Base-by-base conservation (phyloP, 2,888 invertebrate species). In the Melitaea athalia region DNA sequence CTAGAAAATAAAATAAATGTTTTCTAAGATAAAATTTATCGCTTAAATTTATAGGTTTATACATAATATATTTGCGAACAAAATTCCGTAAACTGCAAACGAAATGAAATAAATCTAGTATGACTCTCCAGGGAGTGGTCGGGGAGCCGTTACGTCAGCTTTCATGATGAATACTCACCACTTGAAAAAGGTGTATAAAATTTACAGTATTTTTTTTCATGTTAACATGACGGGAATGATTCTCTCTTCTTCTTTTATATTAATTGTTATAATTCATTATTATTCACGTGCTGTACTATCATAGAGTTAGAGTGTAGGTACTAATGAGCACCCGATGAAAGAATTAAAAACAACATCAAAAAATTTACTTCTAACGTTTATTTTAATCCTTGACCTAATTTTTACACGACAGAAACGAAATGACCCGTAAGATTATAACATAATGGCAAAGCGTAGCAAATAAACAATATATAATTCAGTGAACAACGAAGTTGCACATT, bases 391-490 rank as follows among this genome's bases (percentile, higher is more conserved):
- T 83, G 80, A 81, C 81, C 79, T 71, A 80, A 55, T 71, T 77
- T 78, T 71, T 68, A 75, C 75, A 71, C 72, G 76, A 75, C 75
- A 68, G 65, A 72, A 14, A 61, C 64, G 77, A 80, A 81, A 81
- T 80, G 81, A 79, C 80, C 78, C 75, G 77, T 79, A 79, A 79
- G 76, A 78, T 79, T 70, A 77, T 74, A 76, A 75, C 76, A 75
- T 68, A 64, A 65, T 15, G 55, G 64, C 74, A 76, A 77, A 77
- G 76, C 67, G 64, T 52, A 61, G 61, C 61, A 67, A 70, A 67
- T 70, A 59, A 81, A 78, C 77, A 79, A 77, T 76, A 70, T 74
- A 72, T 73, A 67, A 74, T 79, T 69, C 75, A 72, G 78, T 79
- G 73, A 79, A 81, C 80, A 80, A 80, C 82, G 80, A 76, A 75